Percentiles rank a stretch among this genome's conserved stretches.
Conservation (phyloP, 2,888 invertebrate genomes). For the Lucinisca nassula region DNA sequence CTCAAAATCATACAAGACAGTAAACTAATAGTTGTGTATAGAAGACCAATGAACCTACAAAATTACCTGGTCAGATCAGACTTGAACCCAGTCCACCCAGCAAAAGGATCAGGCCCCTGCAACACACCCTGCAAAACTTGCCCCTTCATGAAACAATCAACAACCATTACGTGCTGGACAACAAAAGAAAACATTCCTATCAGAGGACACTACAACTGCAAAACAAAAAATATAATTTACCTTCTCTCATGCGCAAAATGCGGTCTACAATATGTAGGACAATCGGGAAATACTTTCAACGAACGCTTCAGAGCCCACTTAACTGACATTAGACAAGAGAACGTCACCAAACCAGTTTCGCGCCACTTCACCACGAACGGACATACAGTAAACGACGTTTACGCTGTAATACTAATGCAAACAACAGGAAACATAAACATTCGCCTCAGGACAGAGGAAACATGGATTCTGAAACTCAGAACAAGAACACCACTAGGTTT, state of each 20-base stretch:
- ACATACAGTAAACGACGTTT: neutral
- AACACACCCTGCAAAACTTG: neutral
- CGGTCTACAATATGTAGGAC: neutral
- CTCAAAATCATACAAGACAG: neutral
- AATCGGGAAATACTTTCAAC: neutral
- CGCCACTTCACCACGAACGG: neutral
- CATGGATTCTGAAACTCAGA: neutral
- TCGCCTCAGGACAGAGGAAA: neutral
- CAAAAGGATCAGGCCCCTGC: neutral
- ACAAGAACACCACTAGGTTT: neutral
- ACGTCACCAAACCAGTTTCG: neutral
- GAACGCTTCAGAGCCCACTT: neutral
- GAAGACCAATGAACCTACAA: neutral
- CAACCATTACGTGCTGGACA: neutral
- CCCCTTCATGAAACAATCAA: conserved; percentile 1
- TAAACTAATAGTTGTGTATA: neutral
- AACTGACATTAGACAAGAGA: neutral
- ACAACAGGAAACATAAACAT: neutral
- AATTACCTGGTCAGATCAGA: neutral
- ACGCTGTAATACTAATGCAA: neutral
- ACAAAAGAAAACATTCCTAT: neutral
- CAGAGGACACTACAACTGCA: neutral
- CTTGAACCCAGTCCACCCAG: neutral
- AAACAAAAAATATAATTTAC: neutral
- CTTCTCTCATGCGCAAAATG: neutral